Base-by-base conservation (phyloP, 2,113 vertebrate genomes). In the Muntiacus muntjak region DNA sequence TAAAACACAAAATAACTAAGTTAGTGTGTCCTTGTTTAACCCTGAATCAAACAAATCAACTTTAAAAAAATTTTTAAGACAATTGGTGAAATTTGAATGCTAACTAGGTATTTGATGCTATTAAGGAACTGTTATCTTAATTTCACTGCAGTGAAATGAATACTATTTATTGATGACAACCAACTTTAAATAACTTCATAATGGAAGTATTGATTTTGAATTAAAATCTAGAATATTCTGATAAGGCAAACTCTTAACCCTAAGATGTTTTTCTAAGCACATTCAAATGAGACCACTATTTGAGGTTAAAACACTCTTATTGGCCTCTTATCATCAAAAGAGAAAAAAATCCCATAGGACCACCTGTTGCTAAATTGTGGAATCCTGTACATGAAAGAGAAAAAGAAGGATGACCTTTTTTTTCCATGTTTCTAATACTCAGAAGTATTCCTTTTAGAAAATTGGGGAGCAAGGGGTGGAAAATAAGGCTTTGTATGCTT, bases 361-460 rank as follows among this genome's bases (percentile, higher is more conserved):
- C 62, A 26, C 85, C 85, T 86, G 91, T 25, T 67, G 94, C 58
- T 89, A 76, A 91, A 82, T 94, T 97, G 91, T 97, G 95, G 87
- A 97, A 97, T 92, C 50, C 55, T 25, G 1, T 78, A 28, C 58
- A 14, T 11, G 40, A 90, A 54, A 93, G 36, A 57, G 26, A 58
- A 94, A 91, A 40, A 67, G 23, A 25, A 92, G 50, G 88, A 19
- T 86, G 21, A 79, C 23, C 9, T 25, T 85, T 79, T 78, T 55
- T 91, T 94, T 58, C 64, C 62, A 76, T 52, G n/a, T 62, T 45
- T 81, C 86, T 89, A 26, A 83, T 91, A 76, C 13, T 55, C 89
- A 95, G 40, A 95, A 90, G 55, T 94, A 82, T 85, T 96, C 85
- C 67, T 62, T 45, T 88, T 82, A 91, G 89, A 40, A 93, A 95